Percentiles rank a stretch among this genome's conserved stretches.
Conservation (phyloP, 1,140 invertebrate species). For the Zaprionus inermis region DNA sequence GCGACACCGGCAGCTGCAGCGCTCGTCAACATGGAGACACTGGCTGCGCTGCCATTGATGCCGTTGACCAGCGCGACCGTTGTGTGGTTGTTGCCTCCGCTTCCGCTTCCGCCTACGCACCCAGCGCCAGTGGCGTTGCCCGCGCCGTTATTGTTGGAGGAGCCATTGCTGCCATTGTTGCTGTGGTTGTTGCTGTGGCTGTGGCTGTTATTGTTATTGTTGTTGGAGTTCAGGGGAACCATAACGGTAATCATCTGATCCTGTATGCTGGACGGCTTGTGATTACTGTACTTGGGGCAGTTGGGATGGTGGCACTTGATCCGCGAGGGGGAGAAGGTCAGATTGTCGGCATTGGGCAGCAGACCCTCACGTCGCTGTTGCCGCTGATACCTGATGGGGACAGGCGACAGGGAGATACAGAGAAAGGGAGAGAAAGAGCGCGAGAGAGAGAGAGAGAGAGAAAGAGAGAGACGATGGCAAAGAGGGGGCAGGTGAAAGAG, state of each 20-base stretch:
- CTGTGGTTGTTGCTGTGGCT: constrained; percentile 34
- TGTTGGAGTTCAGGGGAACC: constrained; percentile 80
- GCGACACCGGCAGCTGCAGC: neutral
- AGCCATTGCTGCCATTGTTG: constrained; percentile 22
- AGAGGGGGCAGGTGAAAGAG: constrained; percentile 21
- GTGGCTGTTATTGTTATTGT: constrained; percentile 50
- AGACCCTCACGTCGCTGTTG: constrained; percentile 83
- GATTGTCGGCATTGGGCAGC: constrained; percentile 81
- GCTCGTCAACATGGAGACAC: constrained; percentile 46
- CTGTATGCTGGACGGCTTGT: constrained; percentile 82
- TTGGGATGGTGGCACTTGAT: constrained; percentile 84
- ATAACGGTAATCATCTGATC: constrained; percentile 84
- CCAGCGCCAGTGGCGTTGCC: constrained; percentile 9
- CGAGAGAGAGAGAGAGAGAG: neutral
- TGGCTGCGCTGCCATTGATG: constrained; percentile 64
- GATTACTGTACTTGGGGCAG: constrained; percentile 81
- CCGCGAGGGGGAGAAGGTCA: constrained; percentile 82
- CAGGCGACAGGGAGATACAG: neutral
- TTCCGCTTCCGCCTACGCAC: neutral
- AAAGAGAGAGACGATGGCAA: neutral
- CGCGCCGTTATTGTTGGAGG: constrained; percentile 35
- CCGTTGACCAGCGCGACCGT: constrained; percentile 73
- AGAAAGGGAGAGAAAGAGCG: neutral
- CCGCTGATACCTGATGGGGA: constrained; percentile 68
- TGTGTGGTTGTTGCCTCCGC: constrained; percentile 36